Evolutionary conservation across 2,113 vertebrate genomes (phyloP).

Genomic region (Thomomys bottae): DNA sequence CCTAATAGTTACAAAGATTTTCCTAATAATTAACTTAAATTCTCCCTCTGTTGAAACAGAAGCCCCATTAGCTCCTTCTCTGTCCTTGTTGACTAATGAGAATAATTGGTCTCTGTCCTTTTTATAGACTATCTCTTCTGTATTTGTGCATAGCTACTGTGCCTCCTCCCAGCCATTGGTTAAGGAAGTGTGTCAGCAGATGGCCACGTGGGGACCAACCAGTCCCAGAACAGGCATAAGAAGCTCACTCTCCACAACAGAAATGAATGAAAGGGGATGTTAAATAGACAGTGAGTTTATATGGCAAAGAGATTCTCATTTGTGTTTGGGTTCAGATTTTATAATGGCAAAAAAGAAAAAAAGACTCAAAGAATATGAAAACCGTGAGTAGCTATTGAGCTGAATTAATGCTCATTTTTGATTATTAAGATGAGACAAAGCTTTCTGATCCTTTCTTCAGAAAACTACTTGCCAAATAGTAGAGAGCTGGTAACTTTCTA

Average conservation of each 20-base stretch:
- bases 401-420: slow-evolving; percentile 20
- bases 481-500: neutral
- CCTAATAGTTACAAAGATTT: slow-evolving; percentile 76
- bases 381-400: neutral
- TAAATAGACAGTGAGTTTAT: slow-evolving; percentile 45
- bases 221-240: slow-evolving; percentile 68
- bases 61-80: slow-evolving; percentile 74
- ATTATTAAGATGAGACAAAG: neutral
- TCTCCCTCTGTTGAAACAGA: slow-evolving; percentile 79
- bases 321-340: neutral
- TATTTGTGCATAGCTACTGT: slow-evolving; percentile 54
- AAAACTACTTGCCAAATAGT: neutral
- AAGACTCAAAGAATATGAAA: slow-evolving; percentile 1
- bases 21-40: slow-evolving; percentile 80
- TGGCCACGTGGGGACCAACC: slow-evolving; percentile 58
- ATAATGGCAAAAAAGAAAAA: neutral
- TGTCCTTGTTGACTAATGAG: slow-evolving; percentile 81
- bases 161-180: slow-evolving; percentile 53
- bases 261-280: slow-evolving; percentile 49
- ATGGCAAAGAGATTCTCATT: neutral
- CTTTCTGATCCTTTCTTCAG: neutral
- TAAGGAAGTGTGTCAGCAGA: slow-evolving; percentile 75
- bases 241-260: slow-evolving; percentile 50
- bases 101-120: slow-evolving; percentile 78
- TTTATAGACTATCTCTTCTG: slow-evolving; percentile 61